Conservation (phyloP, 1,140 invertebrate species). For the Drosophila nasuta region DNA sequence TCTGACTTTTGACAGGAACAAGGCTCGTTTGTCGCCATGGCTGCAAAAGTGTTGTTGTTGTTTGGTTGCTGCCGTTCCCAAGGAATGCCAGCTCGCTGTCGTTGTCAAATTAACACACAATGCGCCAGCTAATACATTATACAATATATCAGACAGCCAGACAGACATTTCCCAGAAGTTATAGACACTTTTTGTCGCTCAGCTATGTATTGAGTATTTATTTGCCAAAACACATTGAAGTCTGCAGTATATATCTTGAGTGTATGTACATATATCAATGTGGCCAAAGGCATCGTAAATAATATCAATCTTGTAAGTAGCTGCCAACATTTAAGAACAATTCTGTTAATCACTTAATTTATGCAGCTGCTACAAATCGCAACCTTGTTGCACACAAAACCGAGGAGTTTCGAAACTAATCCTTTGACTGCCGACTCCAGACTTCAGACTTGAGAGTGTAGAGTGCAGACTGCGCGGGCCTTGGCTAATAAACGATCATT, state of each 20-base stretch:
- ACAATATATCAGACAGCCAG: slow-evolving; percentile 51
- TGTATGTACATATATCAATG: slow-evolving; percentile 23
- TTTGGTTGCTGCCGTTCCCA: slow-evolving; percentile 57
- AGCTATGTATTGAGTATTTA: not conserved
- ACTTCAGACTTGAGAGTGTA: not conserved
- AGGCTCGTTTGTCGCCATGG: slow-evolving; percentile 74
- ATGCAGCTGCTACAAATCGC: slow-evolving; percentile 71
- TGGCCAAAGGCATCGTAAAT: slow-evolving; percentile 56
- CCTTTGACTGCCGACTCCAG: slow-evolving; percentile 29
- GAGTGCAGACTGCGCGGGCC: slow-evolving; percentile 1
- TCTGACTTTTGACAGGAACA: slow-evolving; percentile 79
- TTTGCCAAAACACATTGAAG: too few relatives aligned
- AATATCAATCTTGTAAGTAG: slow-evolving; percentile 73
- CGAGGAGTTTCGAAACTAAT: slow-evolving; percentile 23
- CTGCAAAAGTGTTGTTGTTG: slow-evolving; percentile 65
- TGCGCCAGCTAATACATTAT: slow-evolving; percentile 78
- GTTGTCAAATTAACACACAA: slow-evolving; percentile 80
- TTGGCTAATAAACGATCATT: slow-evolving; percentile 80
- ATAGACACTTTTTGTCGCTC: slow-evolving; percentile 49
- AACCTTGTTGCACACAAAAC: slow-evolving; percentile 66
- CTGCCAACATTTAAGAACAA: slow-evolving; percentile 74
- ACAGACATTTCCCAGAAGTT: slow-evolving; percentile 63
- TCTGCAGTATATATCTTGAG: slow-evolving; percentile 9
- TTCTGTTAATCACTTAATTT: slow-evolving; percentile 78
- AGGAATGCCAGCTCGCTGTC: slow-evolving; percentile 56